phyloP scores from a whole-genome alignment of 2,888 invertebrate genomes.

The Brachyptera putata region DNA sequence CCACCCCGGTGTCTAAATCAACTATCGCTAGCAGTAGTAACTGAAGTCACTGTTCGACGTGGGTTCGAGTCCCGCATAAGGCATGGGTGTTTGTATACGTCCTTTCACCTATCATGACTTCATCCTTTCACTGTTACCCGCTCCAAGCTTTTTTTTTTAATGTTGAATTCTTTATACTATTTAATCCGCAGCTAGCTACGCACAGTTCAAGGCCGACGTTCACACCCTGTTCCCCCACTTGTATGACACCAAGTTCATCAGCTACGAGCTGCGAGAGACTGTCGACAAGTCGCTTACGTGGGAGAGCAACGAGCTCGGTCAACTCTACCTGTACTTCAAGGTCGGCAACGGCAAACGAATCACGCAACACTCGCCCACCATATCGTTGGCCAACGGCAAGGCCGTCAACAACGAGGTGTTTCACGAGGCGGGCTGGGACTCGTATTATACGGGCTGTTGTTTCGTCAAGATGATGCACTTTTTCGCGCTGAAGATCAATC shows the following conservation, averaged over 20 bases:
- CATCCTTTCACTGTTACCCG: no score
- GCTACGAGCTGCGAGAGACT: constrained; percentile 49
- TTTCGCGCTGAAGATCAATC: constrained; percentile 50
- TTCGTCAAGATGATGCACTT: constrained; percentile 63
- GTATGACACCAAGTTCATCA: constrained; percentile 71
- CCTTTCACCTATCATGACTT: no score
- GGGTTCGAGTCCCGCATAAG: no score
- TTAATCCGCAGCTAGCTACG: no score
- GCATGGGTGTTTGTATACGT: no score
- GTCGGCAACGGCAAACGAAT: constrained; percentile 46
- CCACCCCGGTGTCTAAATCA: no score
- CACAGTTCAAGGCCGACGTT: constrained; percentile 62
- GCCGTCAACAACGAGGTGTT: constrained; percentile 39
- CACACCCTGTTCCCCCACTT: constrained; percentile 60
- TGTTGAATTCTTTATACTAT: no score
- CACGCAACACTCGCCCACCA: constrained; percentile 44
- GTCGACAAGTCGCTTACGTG: constrained; percentile 47
- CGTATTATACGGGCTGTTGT: constrained; percentile 69
- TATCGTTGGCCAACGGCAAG: constrained; percentile 39
- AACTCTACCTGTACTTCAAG: constrained; percentile 58
- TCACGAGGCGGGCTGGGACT: constrained; percentile 86
- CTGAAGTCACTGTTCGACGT: no score
- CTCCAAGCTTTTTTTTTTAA: no score
- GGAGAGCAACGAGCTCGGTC: constrained; percentile 52
- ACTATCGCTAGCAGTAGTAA: no score